phyloP scores from a whole-genome alignment of 2,113 vertebrate species.

The Monopterus albus region DNA sequence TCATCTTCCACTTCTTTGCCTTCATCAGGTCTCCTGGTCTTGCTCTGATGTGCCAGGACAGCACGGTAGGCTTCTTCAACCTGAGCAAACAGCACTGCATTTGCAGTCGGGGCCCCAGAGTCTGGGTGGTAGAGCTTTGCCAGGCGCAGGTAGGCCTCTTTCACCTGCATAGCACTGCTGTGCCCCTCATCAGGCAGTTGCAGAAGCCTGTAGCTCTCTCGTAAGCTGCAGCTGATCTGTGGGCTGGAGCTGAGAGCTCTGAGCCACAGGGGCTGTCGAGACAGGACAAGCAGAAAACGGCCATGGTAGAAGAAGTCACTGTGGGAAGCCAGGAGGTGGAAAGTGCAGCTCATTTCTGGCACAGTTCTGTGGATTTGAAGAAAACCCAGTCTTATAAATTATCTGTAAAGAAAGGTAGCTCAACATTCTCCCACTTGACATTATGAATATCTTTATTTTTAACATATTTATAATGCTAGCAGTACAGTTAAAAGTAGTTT shows the following conservation, averaged over 20 bases:
- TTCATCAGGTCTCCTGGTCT: slow-evolving; percentile 48
- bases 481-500: too few species aligned
- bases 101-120: slow-evolving; percentile 82
- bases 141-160: slow-evolving; percentile 86
- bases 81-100: slow-evolving; percentile 83
- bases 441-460: too few species aligned
- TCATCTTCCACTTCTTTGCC: slow-evolving; percentile 78
- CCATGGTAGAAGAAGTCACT: not conserved
- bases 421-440: too few species aligned
- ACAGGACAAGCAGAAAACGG: slow-evolving; percentile 11
- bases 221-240: slow-evolving; percentile 62
- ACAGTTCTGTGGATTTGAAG: slow-evolving; percentile 25
- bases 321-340: slow-evolving; percentile 33
- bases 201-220: slow-evolving; percentile 77
- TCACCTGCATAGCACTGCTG: slow-evolving; percentile 81
- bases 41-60: slow-evolving; percentile 81
- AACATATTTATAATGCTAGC: too few species aligned
- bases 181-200: slow-evolving; percentile 67
- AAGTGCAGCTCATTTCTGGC: slow-evolving; percentile 54
- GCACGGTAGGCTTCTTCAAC: slow-evolving; percentile 90
- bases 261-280: slow-evolving; percentile 7
- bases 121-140: slow-evolving; percentile 95
- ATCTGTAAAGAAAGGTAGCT: too few species aligned
- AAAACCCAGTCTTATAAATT: not conserved
- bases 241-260: slow-evolving; percentile 43